phyloP scores from a whole-genome alignment of 1,140 invertebrate species.

The Leptopilina clavipes region DNA sequence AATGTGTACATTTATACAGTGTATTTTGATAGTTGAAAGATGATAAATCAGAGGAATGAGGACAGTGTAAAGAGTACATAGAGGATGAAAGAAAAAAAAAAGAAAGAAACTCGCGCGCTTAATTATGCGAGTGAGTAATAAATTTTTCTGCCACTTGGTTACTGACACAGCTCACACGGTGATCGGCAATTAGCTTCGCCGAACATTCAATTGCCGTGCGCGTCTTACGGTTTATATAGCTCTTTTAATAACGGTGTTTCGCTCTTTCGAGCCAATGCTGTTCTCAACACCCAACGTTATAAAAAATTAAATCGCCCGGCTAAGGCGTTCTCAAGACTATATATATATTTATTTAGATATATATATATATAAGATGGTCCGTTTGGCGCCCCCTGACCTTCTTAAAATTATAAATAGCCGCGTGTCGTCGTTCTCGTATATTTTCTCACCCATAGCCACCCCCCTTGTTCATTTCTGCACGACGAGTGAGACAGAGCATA shows the following conservation, averaged over 20 bases:
- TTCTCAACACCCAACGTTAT: neutral
- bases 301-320: no score
- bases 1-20: no score
- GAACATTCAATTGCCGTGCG: constrained; percentile 32
- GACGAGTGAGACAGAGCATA: constrained; percentile 26
- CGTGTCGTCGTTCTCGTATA: constrained; percentile 43
- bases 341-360: no score
- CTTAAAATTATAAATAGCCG: constrained; percentile 49
- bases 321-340: no score
- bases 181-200: constrained; percentile 27
- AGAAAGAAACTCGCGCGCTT: neutral
- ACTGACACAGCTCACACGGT: constrained; percentile 20
- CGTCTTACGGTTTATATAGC: constrained; percentile 25
- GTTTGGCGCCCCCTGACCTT: constrained; percentile 40
- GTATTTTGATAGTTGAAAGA: neutral
- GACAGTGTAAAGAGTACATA: neutral
- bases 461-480: constrained; percentile 17
- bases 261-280: constrained; percentile 15
- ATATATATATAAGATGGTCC: constrained; percentile 14
- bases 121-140: constrained; percentile 30
- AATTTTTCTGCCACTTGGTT: constrained; percentile 33
- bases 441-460: constrained; percentile 39
- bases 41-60: constrained; percentile 11
- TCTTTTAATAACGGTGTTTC: constrained; percentile 33
- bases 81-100: neutral